Conservation (phyloP, 2,888 invertebrate species). For the Clostera curtula region DNA sequence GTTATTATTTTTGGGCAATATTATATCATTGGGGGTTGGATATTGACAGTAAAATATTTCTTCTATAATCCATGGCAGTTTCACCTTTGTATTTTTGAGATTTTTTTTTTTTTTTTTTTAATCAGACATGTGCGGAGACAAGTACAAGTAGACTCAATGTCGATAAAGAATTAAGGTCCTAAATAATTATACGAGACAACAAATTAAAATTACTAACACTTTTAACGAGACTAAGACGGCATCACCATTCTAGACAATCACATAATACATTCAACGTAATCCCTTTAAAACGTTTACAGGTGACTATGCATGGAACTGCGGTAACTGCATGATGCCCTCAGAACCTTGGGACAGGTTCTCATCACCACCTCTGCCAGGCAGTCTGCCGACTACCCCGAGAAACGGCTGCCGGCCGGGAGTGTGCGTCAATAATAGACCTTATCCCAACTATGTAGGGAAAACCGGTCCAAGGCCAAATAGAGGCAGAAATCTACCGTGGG, state of each 20-base stretch:
- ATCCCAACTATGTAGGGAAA: constrained; percentile 44
- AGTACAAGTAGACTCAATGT: too few species aligned
- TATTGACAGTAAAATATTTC: not conserved
- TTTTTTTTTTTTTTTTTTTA: too few species aligned
- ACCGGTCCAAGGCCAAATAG: constrained; percentile 36
- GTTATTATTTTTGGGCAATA: not conserved
- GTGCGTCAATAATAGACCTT: constrained; percentile 42
- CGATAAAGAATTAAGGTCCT: too few species aligned
- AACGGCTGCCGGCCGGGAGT: constrained; percentile 55
- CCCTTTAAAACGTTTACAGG: constrained; percentile 29
- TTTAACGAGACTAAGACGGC: not conserved
- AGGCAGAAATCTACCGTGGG: constrained; percentile 58
- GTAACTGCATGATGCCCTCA: constrained; percentile 44
- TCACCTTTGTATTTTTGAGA: too few species aligned
- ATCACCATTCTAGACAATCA: too few species aligned
- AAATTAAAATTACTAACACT: too few species aligned
- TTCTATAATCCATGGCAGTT: too few species aligned
- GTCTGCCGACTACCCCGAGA: constrained; percentile 48
- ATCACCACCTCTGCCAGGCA: constrained; percentile 39
- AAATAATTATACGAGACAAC: too few species aligned
- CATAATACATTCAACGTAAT: too few species aligned
- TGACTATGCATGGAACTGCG: constrained; percentile 52
- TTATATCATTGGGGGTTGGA: not conserved
- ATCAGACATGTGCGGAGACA: too few species aligned
- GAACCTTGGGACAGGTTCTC: constrained; percentile 55